Evolutionary conservation across 2,113 vertebrate species (phyloP), one percentile per base, ranked within the genome.

Genomic region (Lepus timidus): DNA sequence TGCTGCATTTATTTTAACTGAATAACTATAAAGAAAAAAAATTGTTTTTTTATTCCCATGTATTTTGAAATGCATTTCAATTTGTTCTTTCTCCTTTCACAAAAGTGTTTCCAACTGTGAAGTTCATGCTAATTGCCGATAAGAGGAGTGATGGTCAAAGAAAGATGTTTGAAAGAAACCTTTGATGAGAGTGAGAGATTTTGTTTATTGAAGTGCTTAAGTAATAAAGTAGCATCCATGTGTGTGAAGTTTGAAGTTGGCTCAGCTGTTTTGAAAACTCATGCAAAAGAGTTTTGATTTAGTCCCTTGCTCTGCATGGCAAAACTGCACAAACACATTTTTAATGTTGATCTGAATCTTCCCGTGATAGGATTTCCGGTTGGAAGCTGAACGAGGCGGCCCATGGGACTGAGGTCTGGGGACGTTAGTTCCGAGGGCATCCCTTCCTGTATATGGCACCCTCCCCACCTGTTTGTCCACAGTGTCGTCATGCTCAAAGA

Each of bases 171-270:
- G 64, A 93, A 88, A 88, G 74, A 33, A 76, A 8, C n/a, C 68
- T 91, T 81, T 92, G 89, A 90, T 94, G n/a, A 88, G 90, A 89
- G 83, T 73, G 91, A 96, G 75, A 68, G 33, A 86, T 55, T 80
- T 67, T 79, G 64, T 85, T 91, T 90, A 91, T 76, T 88, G 52
- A n/a, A 88, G 82, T 74, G 49, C 85, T 93, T 62, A 76, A 33
- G 55, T 81, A 65, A 61, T 85, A 64, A 58, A 94, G 74, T 44
- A 36, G 90, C 64, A 75, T 51, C 51, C 68, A 33, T 51, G 12
- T 27, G 55, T 74, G 71, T 25, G 49, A 89, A 86, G 68, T 93
- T 88, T 74, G 78, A 76, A 92, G 80, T 31, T 91, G 74, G 64
- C 51, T 68, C 27, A 51, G 74, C 7, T 89, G 74, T 74, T 95